Base-by-base conservation (phyloP, 2,113 vertebrate species). In the Malurus cyaneus region DNA sequence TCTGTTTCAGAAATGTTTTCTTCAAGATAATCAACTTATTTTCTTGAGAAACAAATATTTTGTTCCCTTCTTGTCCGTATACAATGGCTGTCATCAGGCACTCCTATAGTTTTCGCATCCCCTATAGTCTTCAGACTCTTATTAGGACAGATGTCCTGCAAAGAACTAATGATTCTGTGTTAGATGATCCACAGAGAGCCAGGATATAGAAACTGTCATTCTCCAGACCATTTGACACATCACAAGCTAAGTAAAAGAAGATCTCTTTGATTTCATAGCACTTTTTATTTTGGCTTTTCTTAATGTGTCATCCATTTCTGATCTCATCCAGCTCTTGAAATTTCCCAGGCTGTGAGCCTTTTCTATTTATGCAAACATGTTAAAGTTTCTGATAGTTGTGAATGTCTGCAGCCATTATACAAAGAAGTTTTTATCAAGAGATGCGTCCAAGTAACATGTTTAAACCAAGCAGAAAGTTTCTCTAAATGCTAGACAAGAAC, bases 141-240 rank as follows among this genome's bases (percentile, higher is more conserved):
- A 10, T 8, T 81, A 46, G 6, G 39, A n/a, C 12, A 76, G 29
- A 36, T 39, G 21, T 50, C 39, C 41, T 52, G 46, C 0, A 2
- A 69, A 64, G 41, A 88, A 69, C 14, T 18, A 39, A 15, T 49
- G 12, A 42, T 50, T n/a, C 19, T 52, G 5, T 25, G 11, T 60
- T 44, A 49, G 46, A 36, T 36, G 53, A 88, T 61, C 31, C 25
- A 57, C 50, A 57, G n/a, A 83, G 28, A 72, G 32, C 17, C 13
- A 36, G 56, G 53, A 36, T 10, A 69, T 12, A 0, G 0, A 29
- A 77, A n/a, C 14, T 47, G 11, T 2, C 0, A 17, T n/a, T 74
- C 57, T 88, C 31, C 59, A 76, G 49, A 80, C 23, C 6, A 69
- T 11, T 6, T 23, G 21, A 69, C 18, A 32, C 7, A 25, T 50